Percentiles rank a stretch among this genome's conserved stretches.
These are phyloP conservation scores for Cephus spinipes DNA, from an alignment of 2,888 invertebrate genomes.

Conservation along the genomic window DNA sequence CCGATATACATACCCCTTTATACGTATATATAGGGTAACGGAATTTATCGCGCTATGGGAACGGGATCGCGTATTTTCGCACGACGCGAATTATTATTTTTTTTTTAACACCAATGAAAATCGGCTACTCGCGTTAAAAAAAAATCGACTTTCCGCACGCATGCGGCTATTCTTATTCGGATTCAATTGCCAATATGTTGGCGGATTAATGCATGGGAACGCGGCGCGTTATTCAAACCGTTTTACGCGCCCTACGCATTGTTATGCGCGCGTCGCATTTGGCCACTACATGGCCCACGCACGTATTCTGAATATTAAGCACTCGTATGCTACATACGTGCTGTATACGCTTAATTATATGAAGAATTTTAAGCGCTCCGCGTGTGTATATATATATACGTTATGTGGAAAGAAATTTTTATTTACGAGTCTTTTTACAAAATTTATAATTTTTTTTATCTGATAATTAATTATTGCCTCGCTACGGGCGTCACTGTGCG, in stretches of 20 bases:
- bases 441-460: background rate
- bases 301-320: constrained; percentile 37
- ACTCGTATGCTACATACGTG: background rate
- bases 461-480: background rate
- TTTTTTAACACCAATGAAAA: background rate
- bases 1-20: background rate
- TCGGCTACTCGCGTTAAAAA: background rate
- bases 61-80: constrained; percentile 28
- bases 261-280: constrained; percentile 36
- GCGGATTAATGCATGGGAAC: background rate
- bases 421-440: background rate
- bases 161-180: background rate
- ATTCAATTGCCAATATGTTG: background rate
- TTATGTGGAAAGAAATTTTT: background rate
- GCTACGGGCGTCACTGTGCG: background rate
- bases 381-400: background rate
- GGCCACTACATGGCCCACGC: constrained; percentile 38
- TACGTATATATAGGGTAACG: constrained; percentile 34
- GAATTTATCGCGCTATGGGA: constrained; percentile 38
- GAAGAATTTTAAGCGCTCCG: constrained; percentile 10
- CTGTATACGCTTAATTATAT: background rate
- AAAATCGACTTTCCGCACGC: background rate
- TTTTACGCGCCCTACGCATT: constrained; percentile 19
- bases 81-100: background rate
- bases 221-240: background rate